A percentile compares a stretch with the other conserved stretches of the same genome.
Conservation (phyloP, 2,113 vertebrate genomes). For the Bothrops jararaca region DNA sequence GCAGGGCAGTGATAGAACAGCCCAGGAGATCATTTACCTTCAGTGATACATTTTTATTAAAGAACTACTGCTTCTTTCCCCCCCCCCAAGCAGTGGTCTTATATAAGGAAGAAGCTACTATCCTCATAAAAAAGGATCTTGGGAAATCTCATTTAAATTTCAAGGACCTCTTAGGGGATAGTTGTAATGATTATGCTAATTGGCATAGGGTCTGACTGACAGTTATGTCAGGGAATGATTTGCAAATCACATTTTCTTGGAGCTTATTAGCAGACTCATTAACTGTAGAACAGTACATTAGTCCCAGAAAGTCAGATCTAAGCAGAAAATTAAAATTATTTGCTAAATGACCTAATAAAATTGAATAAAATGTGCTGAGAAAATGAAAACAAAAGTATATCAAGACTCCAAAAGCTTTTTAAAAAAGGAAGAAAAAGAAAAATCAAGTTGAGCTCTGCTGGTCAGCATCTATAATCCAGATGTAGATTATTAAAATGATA, state of each 20-base stretch:
- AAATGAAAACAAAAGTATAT: conserved; percentile 65
- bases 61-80: conserved; percentile 34
- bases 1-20: background rate
- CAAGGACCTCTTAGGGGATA: conserved; percentile 64
- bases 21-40: conserved; percentile 33
- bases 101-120: conserved; percentile 31
- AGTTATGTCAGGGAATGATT: conserved; percentile 71
- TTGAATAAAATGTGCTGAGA: conserved; percentile 72
- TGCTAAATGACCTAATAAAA: conserved; percentile 80
- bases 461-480: conserved; percentile 21
- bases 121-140: conserved; percentile 45
- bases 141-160: conserved; percentile 69
- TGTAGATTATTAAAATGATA: conserved; percentile 25
- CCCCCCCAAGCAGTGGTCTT: conserved; percentile 11
- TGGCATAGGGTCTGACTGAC: conserved; percentile 70
- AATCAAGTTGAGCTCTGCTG: conserved; percentile 24
- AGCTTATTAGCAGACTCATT: conserved; percentile 77
- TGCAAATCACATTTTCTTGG: conserved; percentile 73
- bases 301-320: conserved; percentile 77
- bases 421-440: conserved; percentile 45
- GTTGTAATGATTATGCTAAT: conserved; percentile 66
- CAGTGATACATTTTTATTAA: conserved; percentile 40
- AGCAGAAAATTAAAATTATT: conserved; percentile 83
- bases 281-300: conserved; percentile 78
- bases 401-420: conserved; percentile 36